Percentiles rank a stretch among this genome's conserved stretches.
These are phyloP conservation scores for Oscheius onirici DNA, from an alignment of 2,888 invertebrate genomes.

Conservation along the genomic window DNA sequence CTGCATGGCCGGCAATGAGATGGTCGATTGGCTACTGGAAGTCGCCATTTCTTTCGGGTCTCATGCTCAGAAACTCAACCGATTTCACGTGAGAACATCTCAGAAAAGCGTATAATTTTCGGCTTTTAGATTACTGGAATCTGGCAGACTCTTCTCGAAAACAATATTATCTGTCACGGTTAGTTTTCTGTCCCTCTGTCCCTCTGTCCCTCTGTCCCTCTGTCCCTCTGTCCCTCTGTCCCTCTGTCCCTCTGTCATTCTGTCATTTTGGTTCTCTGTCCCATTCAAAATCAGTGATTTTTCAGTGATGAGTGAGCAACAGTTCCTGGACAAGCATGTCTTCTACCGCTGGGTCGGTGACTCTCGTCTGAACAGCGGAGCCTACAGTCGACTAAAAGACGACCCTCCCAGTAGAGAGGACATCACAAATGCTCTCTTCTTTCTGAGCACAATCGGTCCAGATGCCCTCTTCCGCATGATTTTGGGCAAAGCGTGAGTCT, in stretches of 20 bases:
- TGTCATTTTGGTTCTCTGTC: too few relatives aligned
- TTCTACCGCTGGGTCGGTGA: conserved; percentile 80
- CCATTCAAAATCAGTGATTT: too few relatives aligned
- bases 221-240: too few relatives aligned
- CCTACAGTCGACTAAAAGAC: conserved; percentile 6
- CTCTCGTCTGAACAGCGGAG: conserved; percentile 5
- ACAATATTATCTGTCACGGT: conserved; percentile 82
- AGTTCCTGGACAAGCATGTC: conserved; percentile 85
- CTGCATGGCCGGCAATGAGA: conserved; percentile 83
- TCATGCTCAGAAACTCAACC: conserved; percentile 37
- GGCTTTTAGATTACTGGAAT: conserved; percentile 76
- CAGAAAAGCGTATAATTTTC: background rate
- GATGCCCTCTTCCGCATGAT: conserved; percentile 85
- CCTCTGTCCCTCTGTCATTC: too few relatives aligned
- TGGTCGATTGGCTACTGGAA: conserved; percentile 83
- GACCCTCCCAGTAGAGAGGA: conserved; percentile 45
- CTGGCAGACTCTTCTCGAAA: conserved; percentile 85
- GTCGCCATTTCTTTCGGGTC: conserved; percentile 72
- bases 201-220: too few relatives aligned
- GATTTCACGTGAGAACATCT: conserved; percentile 40
- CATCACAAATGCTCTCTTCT: conserved; percentile 73
- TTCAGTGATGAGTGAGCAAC: conserved; percentile 82
- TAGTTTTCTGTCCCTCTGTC: too few relatives aligned
- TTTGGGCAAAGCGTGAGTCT: conserved; percentile 81
- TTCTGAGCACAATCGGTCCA: conserved; percentile 81